Conservation (phyloP, 1,140 invertebrate genomes). For the Eueides isabella region DNA sequence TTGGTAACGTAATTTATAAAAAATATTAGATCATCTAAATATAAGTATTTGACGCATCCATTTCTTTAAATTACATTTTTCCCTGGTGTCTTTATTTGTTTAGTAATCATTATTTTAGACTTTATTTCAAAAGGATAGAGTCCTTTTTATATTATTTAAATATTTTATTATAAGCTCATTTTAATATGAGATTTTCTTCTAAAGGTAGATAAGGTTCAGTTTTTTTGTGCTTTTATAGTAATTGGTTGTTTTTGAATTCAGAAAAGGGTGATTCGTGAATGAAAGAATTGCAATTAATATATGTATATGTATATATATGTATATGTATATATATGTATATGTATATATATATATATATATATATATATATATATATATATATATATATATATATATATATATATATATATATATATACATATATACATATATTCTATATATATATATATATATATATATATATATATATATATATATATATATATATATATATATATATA, state of each 20-base stretch:
- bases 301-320: background rate
- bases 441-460: no score
- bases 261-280: constrained; percentile 13
- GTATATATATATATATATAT: no score
- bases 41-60: constrained; percentile 29
- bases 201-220: constrained; percentile 16
- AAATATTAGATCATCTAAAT: constrained; percentile 18
- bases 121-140: background rate
- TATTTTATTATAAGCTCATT: background rate
- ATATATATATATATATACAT: no score
- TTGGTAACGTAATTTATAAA: constrained; percentile 9
- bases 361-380: no score
- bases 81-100: constrained; percentile 28
- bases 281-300: background rate
- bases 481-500: no score
- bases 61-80: constrained; percentile 30
- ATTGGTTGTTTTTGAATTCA: constrained; percentile 24
- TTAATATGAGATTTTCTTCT: background rate
- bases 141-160: background rate
- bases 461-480: no score
- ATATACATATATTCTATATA: no score
- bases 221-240: background rate
- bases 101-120: constrained; percentile 8
- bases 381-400: no score
- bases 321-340: no score